These are phyloP conservation scores for Botia almorhae DNA, from an alignment of 2,797 vertebrate genomes.

Conservation along the genomic window DNA sequence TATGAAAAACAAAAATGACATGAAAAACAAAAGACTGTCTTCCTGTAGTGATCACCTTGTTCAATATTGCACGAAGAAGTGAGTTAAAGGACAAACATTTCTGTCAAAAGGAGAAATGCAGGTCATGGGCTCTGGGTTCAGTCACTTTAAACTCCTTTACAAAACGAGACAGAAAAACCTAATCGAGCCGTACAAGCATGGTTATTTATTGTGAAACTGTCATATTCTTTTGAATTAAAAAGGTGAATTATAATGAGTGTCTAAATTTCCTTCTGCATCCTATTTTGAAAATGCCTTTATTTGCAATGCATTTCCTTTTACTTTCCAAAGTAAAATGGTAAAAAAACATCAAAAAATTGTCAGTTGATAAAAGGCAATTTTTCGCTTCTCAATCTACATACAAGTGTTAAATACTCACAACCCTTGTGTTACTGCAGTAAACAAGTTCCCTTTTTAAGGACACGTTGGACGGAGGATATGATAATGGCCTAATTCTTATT, in stretches of 20 bases:
- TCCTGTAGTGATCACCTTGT: constrained; percentile 71
- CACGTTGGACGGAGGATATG: neutral
- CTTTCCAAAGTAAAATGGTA: no score
- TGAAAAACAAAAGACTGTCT: constrained; percentile 61
- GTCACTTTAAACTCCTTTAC: constrained; percentile 63
- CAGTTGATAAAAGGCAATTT: no score
- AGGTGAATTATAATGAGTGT: constrained; percentile 55
- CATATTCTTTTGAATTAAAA: constrained; percentile 82
- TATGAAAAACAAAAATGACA: constrained; percentile 66
- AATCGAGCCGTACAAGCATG: constrained; percentile 79
- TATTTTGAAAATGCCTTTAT: neutral
- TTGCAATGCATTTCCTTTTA: no score
- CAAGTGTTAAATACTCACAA: neutral
- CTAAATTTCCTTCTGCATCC: neutral
- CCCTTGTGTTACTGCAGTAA: neutral
- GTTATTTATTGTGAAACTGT: constrained; percentile 87
- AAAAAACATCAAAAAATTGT: no score
- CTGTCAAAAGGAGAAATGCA: constrained; percentile 51
- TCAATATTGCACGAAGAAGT: constrained; percentile 74
- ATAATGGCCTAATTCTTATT: neutral
- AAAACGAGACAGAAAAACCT: constrained; percentile 63
- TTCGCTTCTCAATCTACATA: neutral
- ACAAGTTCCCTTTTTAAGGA: neutral
- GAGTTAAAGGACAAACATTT: constrained; percentile 46
- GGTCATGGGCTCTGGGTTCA: constrained; percentile 70